These are phyloP conservation scores for Cinclus cinclus DNA, from an alignment of 2,113 vertebrate genomes.

Conservation along the genomic window DNA sequence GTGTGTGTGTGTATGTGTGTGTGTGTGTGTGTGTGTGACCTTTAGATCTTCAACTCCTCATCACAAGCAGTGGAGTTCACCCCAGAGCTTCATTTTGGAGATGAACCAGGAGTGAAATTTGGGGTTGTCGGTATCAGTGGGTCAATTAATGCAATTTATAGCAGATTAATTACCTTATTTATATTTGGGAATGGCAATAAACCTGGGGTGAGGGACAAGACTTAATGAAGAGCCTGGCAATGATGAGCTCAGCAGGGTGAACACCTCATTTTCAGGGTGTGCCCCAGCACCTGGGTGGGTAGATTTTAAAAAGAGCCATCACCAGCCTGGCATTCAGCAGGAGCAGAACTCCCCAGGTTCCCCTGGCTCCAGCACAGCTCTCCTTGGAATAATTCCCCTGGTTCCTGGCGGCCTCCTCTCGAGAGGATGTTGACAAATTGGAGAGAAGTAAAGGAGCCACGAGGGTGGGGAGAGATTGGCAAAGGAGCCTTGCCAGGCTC, in stretches of 20 bases:
- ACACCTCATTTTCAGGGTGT: fast-evolving
- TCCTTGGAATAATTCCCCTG: slow-evolving; percentile 36
- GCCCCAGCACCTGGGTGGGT: too few species aligned
- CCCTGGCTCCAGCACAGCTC: not conserved
- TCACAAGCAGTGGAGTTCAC: fast-evolving
- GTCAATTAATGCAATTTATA: fast-evolving
- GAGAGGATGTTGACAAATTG: slow-evolving; percentile 47
- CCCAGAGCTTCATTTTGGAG: fast-evolving
- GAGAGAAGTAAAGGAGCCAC: slow-evolving; percentile 28
- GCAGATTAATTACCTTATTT: not conserved
- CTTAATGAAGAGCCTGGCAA: not conserved
- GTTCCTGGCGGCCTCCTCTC: slow-evolving; percentile 1
- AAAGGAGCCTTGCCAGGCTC: not conserved
- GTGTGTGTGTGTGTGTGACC: not conserved
- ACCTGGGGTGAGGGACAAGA: fast-evolving
- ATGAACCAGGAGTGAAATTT: not conserved
- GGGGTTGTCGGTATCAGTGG: not conserved
- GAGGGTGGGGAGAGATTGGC: slow-evolving; percentile 45
- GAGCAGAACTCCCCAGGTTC: slow-evolving; percentile 45
- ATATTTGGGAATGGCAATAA: not conserved
- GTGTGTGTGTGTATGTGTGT: not conserved
- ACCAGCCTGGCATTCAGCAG: not conserved
- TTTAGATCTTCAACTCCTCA: not conserved
- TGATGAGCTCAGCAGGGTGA: too few species aligned
- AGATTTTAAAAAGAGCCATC: slow-evolving; percentile 12